phyloP scores from a whole-genome alignment of 2,888 invertebrate genomes.

The Phania funesta region DNA sequence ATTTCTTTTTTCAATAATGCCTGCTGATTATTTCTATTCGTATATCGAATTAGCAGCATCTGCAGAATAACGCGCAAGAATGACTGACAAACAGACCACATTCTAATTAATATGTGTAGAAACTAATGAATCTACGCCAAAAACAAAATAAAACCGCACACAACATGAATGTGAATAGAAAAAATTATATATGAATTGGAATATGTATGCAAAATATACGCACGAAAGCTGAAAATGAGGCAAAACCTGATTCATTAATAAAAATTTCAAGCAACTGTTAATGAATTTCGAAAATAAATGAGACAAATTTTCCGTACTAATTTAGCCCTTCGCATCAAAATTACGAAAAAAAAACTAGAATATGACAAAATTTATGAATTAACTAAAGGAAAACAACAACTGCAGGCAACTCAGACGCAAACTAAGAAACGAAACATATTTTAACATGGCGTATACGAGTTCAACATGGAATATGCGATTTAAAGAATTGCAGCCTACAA shows the following conservation, averaged over 20 bases:
- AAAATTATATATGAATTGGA: conserved; percentile 39
- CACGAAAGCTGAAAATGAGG: conserved; percentile 55
- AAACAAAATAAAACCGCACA: conserved; percentile 35
- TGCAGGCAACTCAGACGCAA: conserved; percentile 36
- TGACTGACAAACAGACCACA: conserved; percentile 34
- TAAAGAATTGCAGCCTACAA: not conserved
- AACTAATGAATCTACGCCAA: conserved; percentile 58
- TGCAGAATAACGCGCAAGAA: conserved; percentile 28
- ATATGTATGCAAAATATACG: conserved; percentile 48
- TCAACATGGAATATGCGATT: conserved; percentile 40
- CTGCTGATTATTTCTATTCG: conserved; percentile 7
- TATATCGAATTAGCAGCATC: conserved; percentile 14
- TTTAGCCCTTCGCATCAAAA: conserved; percentile 52
- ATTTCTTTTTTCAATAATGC: not conserved
- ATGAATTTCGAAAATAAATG: conserved; percentile 67
- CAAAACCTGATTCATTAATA: conserved; percentile 55
- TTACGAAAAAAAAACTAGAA: conserved; percentile 33
- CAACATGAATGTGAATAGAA: not conserved
- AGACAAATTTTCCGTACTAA: conserved; percentile 65
- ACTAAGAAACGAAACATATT: conserved; percentile 24
- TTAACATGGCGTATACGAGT: conserved; percentile 51
- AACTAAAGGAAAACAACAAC: conserved; percentile 64
- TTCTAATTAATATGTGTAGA: conserved; percentile 65
- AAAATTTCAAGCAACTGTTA: conserved; percentile 61
- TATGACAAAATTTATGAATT: conserved; percentile 67